Evolutionary conservation across 2,888 invertebrate species (phyloP).

Genomic region (Aphidoletes aphidimyza): DNA sequence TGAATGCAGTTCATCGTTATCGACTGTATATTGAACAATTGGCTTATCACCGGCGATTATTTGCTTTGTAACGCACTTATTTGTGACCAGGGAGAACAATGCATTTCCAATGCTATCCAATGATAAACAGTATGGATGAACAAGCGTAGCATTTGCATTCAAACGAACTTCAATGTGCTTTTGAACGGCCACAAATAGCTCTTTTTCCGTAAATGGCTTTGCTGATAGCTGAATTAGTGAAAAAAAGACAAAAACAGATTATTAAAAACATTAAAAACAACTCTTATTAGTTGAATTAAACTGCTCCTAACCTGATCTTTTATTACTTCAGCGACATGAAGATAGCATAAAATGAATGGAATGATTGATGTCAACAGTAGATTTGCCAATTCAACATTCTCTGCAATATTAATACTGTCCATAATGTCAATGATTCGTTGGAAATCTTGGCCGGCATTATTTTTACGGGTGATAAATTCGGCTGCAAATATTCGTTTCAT

Average conservation of each 20-base stretch:
- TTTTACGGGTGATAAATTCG: background rate
- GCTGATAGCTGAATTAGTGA: slow-evolving; percentile 60
- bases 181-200: slow-evolving; percentile 71
- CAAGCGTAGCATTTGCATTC: slow-evolving; percentile 62
- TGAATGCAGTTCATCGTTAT: background rate
- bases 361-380: slow-evolving; percentile 71
- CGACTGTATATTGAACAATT: background rate
- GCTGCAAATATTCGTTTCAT: background rate
- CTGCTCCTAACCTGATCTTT: slow-evolving; percentile 68
- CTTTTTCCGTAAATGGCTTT: slow-evolving; percentile 67
- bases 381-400: slow-evolving; percentile 67
- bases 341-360: slow-evolving; percentile 73
- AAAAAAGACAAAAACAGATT: background rate
- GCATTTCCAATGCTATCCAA: slow-evolving; percentile 74
- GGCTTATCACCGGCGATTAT: background rate
- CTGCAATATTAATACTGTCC: background rate
- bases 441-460: background rate
- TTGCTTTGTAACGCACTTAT: slow-evolving; percentile 3
- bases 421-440: background rate
- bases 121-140: slow-evolving; percentile 80
- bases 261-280: background rate
- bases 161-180: slow-evolving; percentile 70
- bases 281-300: background rate
- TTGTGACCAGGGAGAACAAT: slow-evolving; percentile 67
- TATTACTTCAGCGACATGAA: slow-evolving; percentile 68